Base-by-base conservation (phyloP, 2,888 invertebrate genomes). In the Hirtodrosophila cameraria region DNA sequence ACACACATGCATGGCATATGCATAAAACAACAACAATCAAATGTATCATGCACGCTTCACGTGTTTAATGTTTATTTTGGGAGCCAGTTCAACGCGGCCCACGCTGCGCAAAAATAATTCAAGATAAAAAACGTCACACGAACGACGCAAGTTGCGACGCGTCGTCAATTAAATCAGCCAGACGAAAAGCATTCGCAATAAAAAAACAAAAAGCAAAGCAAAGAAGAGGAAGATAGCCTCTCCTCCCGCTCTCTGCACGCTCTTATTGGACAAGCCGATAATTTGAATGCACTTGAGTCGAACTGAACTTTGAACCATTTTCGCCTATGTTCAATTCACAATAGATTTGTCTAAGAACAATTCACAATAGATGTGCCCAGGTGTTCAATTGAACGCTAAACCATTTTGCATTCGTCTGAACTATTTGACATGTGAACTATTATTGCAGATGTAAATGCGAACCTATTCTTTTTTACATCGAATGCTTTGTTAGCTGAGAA, bases 1-100 rank as follows among this genome's bases (percentile, higher is more conserved):
- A 12, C 15, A 30, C 16, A 54, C 20, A 7, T 12, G 25, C 33
- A 42, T 23, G 25, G 6, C 11, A 28, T 13, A 38, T 13, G 27
- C 39, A 41, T 27, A 43, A 36, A 36, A 20, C 30, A 55, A 53
- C 52, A 49, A 57, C 54, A 57, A n/a, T 63, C 31, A n/a, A n/a
- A n/a, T 63, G 55, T 42, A 68, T 63, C 81, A 81, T 66, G 81
- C 72, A 65, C 41, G 46, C 46, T 73, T 73, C 82, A 81, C 81
- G 75, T 81, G 82, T 13, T 54, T 25, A 12, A 57, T 28, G 36
- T 42, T 67, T 68, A 64, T 73, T 74, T 69, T 64, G 28, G 59
- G n/a, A n/a, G 54, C n/a, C 31, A 43, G n/a, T 35, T 50, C 43
- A 45, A 3, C 5, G 59, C 69, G 35, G 43, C 63, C 54, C 49